These are phyloP conservation scores for Rhodophaea formosa DNA, from an alignment of 2,888 invertebrate genomes.

Conservation along the genomic window DNA sequence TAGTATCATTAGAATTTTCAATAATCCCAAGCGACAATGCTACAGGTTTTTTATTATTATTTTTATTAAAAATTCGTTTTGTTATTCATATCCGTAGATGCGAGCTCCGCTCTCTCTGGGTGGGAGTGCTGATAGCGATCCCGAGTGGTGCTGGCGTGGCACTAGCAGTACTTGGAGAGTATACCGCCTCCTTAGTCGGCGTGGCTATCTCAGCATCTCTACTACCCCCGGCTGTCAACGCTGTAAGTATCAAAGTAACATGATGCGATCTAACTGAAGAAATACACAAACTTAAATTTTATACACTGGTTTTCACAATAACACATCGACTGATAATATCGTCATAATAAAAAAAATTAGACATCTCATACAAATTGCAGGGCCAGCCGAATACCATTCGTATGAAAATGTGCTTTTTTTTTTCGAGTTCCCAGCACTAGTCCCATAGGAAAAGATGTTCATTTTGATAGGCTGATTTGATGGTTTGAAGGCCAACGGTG, in stretches of 20 bases:
- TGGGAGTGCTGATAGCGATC: conserved; percentile 87
- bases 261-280: too few relatives aligned
- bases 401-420: too few relatives aligned
- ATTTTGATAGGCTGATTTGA: too few relatives aligned
- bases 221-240: conserved; percentile 90
- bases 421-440: too few relatives aligned
- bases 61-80: not conserved
- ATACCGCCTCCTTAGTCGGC: conserved; percentile 88
- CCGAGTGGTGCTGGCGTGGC: conserved; percentile 90
- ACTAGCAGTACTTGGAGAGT: conserved; percentile 88
- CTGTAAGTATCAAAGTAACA: conserved; percentile 70
- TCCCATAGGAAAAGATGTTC: too few relatives aligned
- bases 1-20: too few relatives aligned
- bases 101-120: conserved; percentile 83
- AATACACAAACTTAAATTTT: not conserved
- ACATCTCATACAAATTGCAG: too few relatives aligned
- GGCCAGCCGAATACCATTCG: too few relatives aligned
- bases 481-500: too few relatives aligned
- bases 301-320: not conserved
- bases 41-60: not conserved
- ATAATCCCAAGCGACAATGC: too few relatives aligned
- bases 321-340: not conserved
- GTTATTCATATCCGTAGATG: conserved; percentile 68
- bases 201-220: conserved; percentile 91
- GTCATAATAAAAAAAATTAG: too few relatives aligned